Evolutionary conservation across 2,888 invertebrate species (phyloP).

Genomic region (Tetropium fuscum): DNA sequence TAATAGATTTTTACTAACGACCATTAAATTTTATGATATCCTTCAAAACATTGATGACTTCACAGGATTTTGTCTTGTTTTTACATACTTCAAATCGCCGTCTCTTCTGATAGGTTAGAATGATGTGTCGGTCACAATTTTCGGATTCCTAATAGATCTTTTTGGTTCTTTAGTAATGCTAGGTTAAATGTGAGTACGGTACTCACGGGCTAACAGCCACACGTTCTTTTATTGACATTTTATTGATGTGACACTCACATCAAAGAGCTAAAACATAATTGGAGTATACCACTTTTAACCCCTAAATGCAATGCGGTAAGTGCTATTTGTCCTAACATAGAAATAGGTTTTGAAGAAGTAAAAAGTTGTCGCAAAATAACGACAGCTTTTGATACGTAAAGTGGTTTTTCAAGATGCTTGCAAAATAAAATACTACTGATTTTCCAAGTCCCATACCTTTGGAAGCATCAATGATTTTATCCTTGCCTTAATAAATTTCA

Average conservation of each 20-base stretch:
- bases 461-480: neutral
- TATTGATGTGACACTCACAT: no score
- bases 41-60: neutral
- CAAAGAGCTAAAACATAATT: neutral
- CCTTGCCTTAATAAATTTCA: conserved; percentile 17
- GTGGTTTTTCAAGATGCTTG: conserved; percentile 1
- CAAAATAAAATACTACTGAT: conserved; percentile 3
- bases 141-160: no score
- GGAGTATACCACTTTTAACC: neutral
- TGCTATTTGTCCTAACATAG: neutral
- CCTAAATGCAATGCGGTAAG: neutral
- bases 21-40: no score
- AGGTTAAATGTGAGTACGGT: neutral
- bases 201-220: no score
- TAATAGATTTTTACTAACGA: no score
- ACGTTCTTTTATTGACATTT: no score
- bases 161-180: no score
- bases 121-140: neutral
- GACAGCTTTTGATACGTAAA: neutral
- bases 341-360: neutral
- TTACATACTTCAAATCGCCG: neutral
- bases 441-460: conserved; percentile 2
- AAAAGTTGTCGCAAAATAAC: conserved; percentile 5
- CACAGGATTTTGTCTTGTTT: neutral
- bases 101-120: neutral